Percentiles rank a stretch among this genome's conserved stretches.
phyloP scores from a whole-genome alignment of 2,888 invertebrate species.

The Galerucella calmariensis region DNA sequence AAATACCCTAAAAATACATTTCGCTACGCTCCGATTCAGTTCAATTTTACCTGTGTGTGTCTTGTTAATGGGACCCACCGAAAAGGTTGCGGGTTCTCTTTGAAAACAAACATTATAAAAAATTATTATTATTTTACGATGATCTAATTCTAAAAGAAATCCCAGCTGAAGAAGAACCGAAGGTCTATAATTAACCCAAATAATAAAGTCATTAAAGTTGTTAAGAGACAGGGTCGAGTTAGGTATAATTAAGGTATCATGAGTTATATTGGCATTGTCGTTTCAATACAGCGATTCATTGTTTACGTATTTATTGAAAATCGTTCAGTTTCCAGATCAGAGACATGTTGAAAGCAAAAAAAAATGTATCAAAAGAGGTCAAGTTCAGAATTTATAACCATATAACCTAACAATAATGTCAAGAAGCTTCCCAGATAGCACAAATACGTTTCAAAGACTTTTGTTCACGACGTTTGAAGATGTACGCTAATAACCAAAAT shows the following conservation, averaged over 20 bases:
- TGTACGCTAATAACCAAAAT: no score
- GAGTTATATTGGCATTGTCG: no score
- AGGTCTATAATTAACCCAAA: constrained; percentile 50
- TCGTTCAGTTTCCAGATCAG: no score
- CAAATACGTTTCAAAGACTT: no score
- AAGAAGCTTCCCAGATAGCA: no score
- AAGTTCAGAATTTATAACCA: no score
- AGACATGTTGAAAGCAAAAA: no score
- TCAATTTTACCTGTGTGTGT: constrained; percentile 24
- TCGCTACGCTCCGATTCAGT: constrained; percentile 5
- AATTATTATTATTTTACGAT: constrained; percentile 42
- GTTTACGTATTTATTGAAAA: no score
- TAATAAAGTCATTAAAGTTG: constrained; percentile 51
- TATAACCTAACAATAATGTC: no score
- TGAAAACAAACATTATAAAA: constrained; percentile 44
- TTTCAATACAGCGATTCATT: no score
- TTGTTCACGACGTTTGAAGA: no score
- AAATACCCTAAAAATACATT: constrained; percentile 3
- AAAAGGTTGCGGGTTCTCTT: constrained; percentile 41
- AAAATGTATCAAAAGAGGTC: no score
- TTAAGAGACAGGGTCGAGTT: constrained; percentile 19
- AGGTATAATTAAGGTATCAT: background rate
- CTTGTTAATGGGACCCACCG: constrained; percentile 20
- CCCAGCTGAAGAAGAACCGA: constrained; percentile 24
- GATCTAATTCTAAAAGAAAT: constrained; percentile 45